Conservation (phyloP, 2,797 vertebrate genomes). For the Darevskia mixta region DNA sequence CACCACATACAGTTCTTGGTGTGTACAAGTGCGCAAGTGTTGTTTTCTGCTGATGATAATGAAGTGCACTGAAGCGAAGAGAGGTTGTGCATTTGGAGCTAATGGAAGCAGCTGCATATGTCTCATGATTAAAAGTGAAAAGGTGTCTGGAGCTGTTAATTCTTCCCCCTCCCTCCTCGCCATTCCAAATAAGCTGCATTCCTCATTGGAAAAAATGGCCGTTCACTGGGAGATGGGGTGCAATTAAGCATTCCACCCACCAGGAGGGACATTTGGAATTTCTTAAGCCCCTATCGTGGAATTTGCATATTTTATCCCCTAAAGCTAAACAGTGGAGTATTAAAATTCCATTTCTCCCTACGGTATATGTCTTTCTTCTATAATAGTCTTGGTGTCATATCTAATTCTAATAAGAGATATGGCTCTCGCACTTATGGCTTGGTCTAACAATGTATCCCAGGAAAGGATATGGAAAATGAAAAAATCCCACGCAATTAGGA, state of each 20-base stretch:
- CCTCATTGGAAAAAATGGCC: constrained; percentile 21
- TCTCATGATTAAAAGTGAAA: constrained; percentile 59
- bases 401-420: constrained; percentile 27
- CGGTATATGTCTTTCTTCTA: constrained; percentile 43
- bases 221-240: constrained; percentile 14
- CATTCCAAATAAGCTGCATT: constrained; percentile 38
- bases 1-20: background rate
- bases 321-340: constrained; percentile 40
- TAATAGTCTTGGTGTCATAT: constrained; percentile 36
- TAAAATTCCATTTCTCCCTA: constrained; percentile 46
- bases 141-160: constrained; percentile 55
- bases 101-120: constrained; percentile 35
- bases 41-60: constrained; percentile 53
- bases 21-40: background rate
- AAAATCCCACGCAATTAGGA: background rate
- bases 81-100: constrained; percentile 15
- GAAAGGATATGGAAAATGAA: background rate
- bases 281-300: constrained; percentile 52
- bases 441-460: background rate
- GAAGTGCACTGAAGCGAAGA: constrained; percentile 38
- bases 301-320: constrained; percentile 20
- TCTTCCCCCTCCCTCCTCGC: background rate
- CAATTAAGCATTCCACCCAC: constrained; percentile 53
- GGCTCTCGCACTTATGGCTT: background rate
- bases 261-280: constrained; percentile 39